Percentiles rank a stretch among this genome's conserved stretches.
Conservation (phyloP, 2,113 vertebrate genomes). For the Lepus europaeus region DNA sequence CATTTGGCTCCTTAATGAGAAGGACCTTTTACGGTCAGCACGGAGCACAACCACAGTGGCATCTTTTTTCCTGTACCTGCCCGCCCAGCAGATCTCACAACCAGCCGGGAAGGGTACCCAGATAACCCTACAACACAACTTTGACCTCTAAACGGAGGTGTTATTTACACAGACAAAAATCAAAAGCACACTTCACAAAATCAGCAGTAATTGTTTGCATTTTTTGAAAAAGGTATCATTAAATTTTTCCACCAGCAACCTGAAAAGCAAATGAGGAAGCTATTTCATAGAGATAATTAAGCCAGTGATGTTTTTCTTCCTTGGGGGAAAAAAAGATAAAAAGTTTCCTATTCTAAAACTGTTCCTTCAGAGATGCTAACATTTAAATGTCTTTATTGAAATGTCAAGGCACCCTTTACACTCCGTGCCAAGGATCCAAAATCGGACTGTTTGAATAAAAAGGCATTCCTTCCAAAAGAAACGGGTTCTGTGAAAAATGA, state of each 20-base stretch:
- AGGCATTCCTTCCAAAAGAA: constrained; percentile 54
- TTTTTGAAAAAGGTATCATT: constrained; percentile 48
- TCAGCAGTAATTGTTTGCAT: constrained; percentile 48
- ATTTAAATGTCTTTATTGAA: constrained; percentile 68
- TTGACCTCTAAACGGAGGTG: constrained; percentile 1
- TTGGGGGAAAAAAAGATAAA: constrained; percentile 11
- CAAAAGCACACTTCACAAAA: background rate
- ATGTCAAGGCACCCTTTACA: constrained; percentile 61
- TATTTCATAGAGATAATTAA: constrained; percentile 68
- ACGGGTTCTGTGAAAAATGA: constrained; percentile 62
- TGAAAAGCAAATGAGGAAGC: constrained; percentile 55
- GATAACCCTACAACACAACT: background rate
- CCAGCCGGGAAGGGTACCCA: background rate
- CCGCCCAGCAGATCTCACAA: background rate
- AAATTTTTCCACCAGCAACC: constrained; percentile 51
- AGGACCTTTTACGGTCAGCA: background rate
- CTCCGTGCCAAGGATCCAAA: constrained; percentile 19
- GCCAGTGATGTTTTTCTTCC: constrained; percentile 41
- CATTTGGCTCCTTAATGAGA: background rate
- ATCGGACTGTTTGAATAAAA: constrained; percentile 53
- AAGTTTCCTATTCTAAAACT: constrained; percentile 68
- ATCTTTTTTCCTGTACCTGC: background rate
- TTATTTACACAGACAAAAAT: constrained; percentile 57
- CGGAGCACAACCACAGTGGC: background rate
- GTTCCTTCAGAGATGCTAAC: constrained; percentile 56